Percentiles rank a stretch among this genome's conserved stretches.
Evolutionary conservation across 2,797 vertebrate genomes (phyloP).

Genomic region (Lerista edwardsae): DNA sequence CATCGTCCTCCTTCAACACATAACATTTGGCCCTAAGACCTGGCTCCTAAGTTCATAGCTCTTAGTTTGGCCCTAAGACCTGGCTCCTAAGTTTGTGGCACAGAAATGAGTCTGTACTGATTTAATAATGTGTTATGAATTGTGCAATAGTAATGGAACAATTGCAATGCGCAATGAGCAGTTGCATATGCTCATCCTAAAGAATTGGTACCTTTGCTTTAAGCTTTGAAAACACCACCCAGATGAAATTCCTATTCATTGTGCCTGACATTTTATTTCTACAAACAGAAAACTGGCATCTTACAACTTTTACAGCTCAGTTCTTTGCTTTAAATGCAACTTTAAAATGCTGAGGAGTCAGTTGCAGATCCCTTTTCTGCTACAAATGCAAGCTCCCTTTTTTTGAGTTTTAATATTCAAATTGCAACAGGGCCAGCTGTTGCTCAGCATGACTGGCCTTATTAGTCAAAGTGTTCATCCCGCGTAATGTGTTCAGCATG

Average conservation of each 20-base stretch:
- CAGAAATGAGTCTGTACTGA: too few relatives aligned
- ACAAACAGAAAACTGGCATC: background rate
- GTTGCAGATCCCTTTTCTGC: background rate
- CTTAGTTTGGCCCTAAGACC: too few relatives aligned
- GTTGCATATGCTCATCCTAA: background rate
- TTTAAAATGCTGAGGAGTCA: background rate
- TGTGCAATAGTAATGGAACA: background rate
- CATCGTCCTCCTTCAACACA: too few relatives aligned
- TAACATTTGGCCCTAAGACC: too few relatives aligned
- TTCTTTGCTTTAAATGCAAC: background rate
- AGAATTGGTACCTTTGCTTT: background rate
- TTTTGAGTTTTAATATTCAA: constrained; percentile 20
- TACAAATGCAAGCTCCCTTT: background rate
- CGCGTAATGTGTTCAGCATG: constrained; percentile 17
- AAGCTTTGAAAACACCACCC: background rate
- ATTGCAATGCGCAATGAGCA: too few relatives aligned
- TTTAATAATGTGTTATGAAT: background rate
- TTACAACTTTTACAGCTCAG: background rate
- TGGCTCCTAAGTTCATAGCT: too few relatives aligned
- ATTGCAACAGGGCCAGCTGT: background rate
- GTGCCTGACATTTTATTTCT: background rate
- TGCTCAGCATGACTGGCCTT: constrained; percentile 21
- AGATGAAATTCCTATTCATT: too few relatives aligned
- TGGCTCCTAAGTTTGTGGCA: too few relatives aligned
- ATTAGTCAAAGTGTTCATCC: background rate